phyloP scores from a whole-genome alignment of 2,113 vertebrate genomes.

The Calidris pygmaea region DNA sequence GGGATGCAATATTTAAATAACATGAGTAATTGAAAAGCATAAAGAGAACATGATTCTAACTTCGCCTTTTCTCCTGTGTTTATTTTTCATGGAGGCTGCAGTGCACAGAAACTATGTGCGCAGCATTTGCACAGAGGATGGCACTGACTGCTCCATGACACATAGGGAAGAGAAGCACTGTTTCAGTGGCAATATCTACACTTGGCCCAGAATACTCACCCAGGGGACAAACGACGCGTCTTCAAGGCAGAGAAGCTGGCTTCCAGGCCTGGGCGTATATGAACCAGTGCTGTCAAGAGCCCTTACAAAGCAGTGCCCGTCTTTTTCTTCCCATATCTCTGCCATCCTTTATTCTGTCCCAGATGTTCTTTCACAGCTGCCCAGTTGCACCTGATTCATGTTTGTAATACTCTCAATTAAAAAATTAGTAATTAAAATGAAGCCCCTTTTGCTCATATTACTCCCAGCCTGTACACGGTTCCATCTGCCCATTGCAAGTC shows the following conservation, averaged over 20 bases:
- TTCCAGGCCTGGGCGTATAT: not conserved
- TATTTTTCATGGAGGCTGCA: not conserved
- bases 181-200: not conserved
- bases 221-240: not conserved
- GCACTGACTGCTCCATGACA: not conserved
- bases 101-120: fast-evolving
- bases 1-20: not conserved
- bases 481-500: constrained; percentile 52
- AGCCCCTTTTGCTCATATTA: constrained; percentile 17
- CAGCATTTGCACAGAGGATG: not conserved
- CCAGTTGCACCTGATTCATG: constrained; percentile 27
- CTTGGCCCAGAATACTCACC: not conserved
- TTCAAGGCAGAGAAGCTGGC: not conserved
- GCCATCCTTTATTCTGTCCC: constrained; percentile 19
- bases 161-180: not conserved
- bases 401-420: constrained; percentile 35
- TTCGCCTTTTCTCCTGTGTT: not conserved
- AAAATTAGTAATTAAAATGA: constrained; percentile 62
- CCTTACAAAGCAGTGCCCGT: not conserved
- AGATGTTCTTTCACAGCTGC: constrained; percentile 44
- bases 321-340: constrained; percentile 10
- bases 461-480: constrained; percentile 5
- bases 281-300: fast-evolving
- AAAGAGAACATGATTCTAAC: not conserved
- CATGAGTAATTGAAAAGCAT: not conserved